These are phyloP conservation scores for Thinocorus orbignyianus DNA, from an alignment of 2,113 vertebrate species.

Conservation along the genomic window DNA sequence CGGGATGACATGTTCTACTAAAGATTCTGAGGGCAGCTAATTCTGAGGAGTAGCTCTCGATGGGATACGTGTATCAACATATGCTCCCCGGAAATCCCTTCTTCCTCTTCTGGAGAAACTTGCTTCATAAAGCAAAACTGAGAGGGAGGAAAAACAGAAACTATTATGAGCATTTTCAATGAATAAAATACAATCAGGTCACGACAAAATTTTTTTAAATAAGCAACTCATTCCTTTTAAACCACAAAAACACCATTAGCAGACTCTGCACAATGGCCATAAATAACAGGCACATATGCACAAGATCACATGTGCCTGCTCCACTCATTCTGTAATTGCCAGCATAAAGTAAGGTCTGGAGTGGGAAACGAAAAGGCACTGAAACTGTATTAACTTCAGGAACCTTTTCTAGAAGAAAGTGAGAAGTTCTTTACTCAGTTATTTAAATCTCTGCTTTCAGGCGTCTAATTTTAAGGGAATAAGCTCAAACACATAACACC, in stretches of 20 bases:
- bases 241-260: not conserved
- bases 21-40: not conserved
- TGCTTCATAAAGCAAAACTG: not conserved
- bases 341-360: not conserved
- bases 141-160: not conserved
- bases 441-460: not conserved
- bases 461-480: not conserved
- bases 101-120: not conserved
- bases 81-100: not conserved
- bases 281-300: not conserved
- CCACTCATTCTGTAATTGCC: not conserved
- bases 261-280: not conserved
- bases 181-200: not conserved
- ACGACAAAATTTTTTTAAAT: not conserved
- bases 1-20: not conserved
- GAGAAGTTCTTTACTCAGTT: not conserved
- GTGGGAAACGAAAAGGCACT: not conserved
- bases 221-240: not conserved
- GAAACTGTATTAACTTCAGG: not conserved
- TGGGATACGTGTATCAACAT: accelerated
- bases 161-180: not conserved
- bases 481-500: not conserved
- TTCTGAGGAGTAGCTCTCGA: not conserved
- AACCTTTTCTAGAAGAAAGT: not conserved
- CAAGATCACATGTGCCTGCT: not conserved